Conservation (phyloP, 2,797 vertebrate genomes). For the Mus caroli region DNA sequence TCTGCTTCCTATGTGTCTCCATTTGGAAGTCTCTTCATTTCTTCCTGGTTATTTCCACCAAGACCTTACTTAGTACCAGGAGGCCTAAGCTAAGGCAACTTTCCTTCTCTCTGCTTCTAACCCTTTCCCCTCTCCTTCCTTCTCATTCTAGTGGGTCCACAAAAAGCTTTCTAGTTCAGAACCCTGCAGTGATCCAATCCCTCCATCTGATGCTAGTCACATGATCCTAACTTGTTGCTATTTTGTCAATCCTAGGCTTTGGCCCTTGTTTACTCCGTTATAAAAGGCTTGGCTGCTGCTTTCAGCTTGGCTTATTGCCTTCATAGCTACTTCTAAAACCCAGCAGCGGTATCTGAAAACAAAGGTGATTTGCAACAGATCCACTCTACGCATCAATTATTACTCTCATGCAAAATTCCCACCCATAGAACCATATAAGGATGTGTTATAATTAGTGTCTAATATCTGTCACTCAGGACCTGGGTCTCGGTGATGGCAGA, state of each 20-base stretch:
- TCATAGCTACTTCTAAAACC: background rate
- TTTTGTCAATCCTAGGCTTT: background rate
- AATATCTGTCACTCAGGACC: background rate
- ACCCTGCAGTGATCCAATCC: no score
- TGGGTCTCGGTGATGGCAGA: background rate
- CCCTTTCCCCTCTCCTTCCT: background rate
- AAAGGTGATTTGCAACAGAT: background rate
- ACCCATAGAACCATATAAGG: background rate
- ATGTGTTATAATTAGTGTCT: background rate
- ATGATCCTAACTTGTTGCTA: background rate
- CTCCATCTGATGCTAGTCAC: background rate
- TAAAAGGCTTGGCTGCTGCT: background rate
- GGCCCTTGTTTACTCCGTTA: background rate
- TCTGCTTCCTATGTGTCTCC: background rate
- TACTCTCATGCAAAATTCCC: background rate
- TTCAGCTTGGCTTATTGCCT: background rate
- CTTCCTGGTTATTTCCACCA: background rate
- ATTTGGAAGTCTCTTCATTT: background rate
- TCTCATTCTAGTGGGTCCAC: background rate
- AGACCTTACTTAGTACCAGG: background rate
- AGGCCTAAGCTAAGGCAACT: background rate
- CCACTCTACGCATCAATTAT: background rate
- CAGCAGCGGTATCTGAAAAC: background rate
- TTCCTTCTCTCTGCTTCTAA: background rate
- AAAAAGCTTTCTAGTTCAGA: background rate